Evolutionary conservation across 2,888 invertebrate genomes (phyloP), one percentile per base, ranked within the genome.

Genomic region (Branchellion lobata): DNA sequence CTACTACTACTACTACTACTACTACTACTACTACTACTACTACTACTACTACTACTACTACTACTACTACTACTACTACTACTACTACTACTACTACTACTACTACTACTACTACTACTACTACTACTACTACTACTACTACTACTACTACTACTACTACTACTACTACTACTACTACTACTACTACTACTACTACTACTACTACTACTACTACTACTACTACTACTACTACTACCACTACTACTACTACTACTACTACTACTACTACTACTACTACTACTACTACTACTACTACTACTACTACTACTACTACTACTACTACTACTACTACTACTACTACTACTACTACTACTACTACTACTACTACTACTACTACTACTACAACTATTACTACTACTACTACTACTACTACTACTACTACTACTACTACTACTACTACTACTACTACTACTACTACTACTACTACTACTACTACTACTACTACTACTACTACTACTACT

Each of bases 281-380:
- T 68, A 68, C 68, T 68, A 68, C 68, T 68, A 68, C 68, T 68
- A 68, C 68, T 68, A 68, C 68, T 68, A 68, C 68, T 68, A 68
- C 68, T 68, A 68, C 29, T 68, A 68, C 68, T 68, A 68, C 68
- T 68, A 68, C 68, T 68, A 68, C 68, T 68, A 68, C 68, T 68
- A 68, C 68, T 68, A 68, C 68, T 68, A 68, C 68, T 68, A 68
- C 68, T 68, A 68, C 68, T 68, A 68, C 68, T 68, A 68, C 68
- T 68, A 68, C 68, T 68, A 68, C 68, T 68, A 68, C 68, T 68
- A 68, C 68, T 71, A 71, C 14, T 29, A 71, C 71, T 29, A 71
- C 71, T 29, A 71, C 14, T 29, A 71, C 14, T 29, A 71, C 71
- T 18, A 11, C 29, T 11, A 24, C 21, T 57, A 57, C 3, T 18